These are phyloP conservation scores for Pluvialis apricaria DNA, from an alignment of 2,113 vertebrate genomes.

Conservation along the genomic window DNA sequence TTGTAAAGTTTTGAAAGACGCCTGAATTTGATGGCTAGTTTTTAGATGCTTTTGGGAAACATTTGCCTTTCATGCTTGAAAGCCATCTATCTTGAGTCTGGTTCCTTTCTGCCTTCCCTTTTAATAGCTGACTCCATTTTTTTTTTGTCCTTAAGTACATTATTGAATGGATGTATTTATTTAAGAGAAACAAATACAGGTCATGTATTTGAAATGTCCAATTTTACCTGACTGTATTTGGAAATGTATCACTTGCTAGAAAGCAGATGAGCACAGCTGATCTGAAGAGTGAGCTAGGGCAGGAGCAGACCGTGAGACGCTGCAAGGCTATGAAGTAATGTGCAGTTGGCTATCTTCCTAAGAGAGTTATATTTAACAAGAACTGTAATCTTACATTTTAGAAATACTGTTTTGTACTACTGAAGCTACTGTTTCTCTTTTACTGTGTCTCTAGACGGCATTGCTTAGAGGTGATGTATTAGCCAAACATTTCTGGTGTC, in stretches of 20 bases:
- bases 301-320: not conserved
- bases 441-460: not conserved
- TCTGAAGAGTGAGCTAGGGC: not conserved
- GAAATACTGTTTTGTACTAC: not conserved
- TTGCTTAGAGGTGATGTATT: not conserved
- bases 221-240: not conserved
- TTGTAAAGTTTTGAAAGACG: not conserved
- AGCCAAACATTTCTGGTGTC: not conserved
- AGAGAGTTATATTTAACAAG: not conserved
- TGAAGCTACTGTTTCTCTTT: not conserved
- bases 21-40: not conserved
- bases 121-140: not conserved
- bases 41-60: not conserved
- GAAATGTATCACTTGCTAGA: not conserved
- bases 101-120: not conserved
- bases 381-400: not conserved
- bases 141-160: not conserved
- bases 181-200: not conserved
- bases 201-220: not conserved
- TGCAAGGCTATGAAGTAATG: not conserved
- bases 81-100: not conserved
- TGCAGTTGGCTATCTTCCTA: not conserved
- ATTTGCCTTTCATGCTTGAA: rapidly evolving
- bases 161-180: not conserved
- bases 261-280: not conserved